phyloP scores from a whole-genome alignment of 1,140 invertebrate genomes.

The Dendrolimus kikuchii region DNA sequence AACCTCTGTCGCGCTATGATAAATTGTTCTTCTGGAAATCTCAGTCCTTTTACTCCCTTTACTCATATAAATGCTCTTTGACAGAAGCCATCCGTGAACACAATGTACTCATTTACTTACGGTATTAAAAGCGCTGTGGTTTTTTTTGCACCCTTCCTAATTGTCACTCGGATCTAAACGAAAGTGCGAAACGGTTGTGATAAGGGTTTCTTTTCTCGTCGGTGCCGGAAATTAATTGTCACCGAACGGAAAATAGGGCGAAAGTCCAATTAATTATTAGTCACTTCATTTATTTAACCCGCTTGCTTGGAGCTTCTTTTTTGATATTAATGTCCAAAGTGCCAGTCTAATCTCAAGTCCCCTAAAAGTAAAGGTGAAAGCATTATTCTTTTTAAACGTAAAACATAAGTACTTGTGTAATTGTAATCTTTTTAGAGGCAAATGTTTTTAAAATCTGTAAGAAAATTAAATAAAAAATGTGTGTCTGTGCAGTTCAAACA shows the following conservation, averaged over 20 bases:
- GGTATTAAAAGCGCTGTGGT: slow-evolving; percentile 6
- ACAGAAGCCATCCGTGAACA: too few species aligned
- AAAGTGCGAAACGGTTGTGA: slow-evolving; percentile 53
- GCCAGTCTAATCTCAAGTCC: slow-evolving; percentile 32
- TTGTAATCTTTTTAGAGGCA: too few species aligned
- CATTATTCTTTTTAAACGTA: too few species aligned
- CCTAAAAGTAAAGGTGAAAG: too few species aligned
- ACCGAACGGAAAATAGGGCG: slow-evolving; percentile 69
- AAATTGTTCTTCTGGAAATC: slow-evolving; percentile 29
- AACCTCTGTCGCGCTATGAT: slow-evolving; percentile 31
- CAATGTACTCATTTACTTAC: too few species aligned
- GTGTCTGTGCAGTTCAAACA: too few species aligned
- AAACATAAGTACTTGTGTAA: too few species aligned
- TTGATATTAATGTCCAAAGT: slow-evolving; percentile 56
- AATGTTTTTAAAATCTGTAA: too few species aligned
- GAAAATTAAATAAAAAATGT: too few species aligned
- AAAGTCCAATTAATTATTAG: slow-evolving; percentile 72
- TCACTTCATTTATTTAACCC: slow-evolving; percentile 71
- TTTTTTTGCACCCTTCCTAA: slow-evolving; percentile 33
- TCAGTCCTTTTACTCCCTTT: slow-evolving; percentile 7
- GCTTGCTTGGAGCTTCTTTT: slow-evolving; percentile 43
- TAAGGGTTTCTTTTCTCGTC: slow-evolving; percentile 65
- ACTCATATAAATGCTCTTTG: too few species aligned
- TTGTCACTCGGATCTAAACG: slow-evolving; percentile 43
- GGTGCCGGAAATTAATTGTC: slow-evolving; percentile 68